A percentile compares a stretch with the other conserved stretches of the same genome.
Evolutionary conservation across 1,140 invertebrate species (phyloP).

Genomic region (Dreissena polymorpha): DNA sequence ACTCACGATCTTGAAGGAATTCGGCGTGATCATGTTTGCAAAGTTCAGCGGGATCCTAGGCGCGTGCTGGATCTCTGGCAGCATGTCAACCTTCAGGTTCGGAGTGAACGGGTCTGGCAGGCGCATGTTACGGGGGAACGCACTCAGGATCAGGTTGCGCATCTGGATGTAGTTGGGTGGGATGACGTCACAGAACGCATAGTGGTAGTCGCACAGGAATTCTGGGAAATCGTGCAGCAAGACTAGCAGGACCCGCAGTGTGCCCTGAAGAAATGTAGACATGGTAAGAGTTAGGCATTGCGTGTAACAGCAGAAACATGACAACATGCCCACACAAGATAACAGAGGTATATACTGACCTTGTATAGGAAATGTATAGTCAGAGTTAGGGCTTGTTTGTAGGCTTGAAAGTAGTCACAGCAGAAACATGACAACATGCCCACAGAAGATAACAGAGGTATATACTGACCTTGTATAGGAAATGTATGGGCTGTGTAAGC

Average conservation of each 20-base stretch:
- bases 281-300: not conserved
- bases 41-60: slow-evolving; percentile 96
- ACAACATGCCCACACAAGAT: not conserved
- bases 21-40: slow-evolving; percentile 91
- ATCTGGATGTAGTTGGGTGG: slow-evolving; percentile 99
- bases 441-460: not conserved
- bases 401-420: not conserved
- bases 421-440: too few species aligned
- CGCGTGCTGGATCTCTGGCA: slow-evolving; percentile 89
- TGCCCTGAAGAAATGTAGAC: slow-evolving; percentile 85
- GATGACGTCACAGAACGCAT: slow-evolving; percentile 99
- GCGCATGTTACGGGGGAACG: slow-evolving; percentile 98
- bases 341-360: slow-evolving; percentile 73
- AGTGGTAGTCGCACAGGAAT: slow-evolving; percentile 99
- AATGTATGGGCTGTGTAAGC: slow-evolving; percentile 94
- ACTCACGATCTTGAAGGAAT: slow-evolving; percentile 90
- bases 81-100: slow-evolving; percentile 92
- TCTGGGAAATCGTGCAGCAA: slow-evolving; percentile 99
- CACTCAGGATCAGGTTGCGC: slow-evolving; percentile 98
- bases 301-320: too few species aligned
- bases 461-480: slow-evolving; percentile 94
- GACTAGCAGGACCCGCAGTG: slow-evolving; percentile 95
- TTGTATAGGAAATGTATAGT: slow-evolving; percentile 95
- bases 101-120: slow-evolving; percentile 99
- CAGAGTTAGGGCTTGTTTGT: slow-evolving; percentile 85